Percentiles rank a stretch among this genome's conserved stretches.
Conservation (phyloP, 2,797 vertebrate species). For the Allochrocebus solatus region DNA sequence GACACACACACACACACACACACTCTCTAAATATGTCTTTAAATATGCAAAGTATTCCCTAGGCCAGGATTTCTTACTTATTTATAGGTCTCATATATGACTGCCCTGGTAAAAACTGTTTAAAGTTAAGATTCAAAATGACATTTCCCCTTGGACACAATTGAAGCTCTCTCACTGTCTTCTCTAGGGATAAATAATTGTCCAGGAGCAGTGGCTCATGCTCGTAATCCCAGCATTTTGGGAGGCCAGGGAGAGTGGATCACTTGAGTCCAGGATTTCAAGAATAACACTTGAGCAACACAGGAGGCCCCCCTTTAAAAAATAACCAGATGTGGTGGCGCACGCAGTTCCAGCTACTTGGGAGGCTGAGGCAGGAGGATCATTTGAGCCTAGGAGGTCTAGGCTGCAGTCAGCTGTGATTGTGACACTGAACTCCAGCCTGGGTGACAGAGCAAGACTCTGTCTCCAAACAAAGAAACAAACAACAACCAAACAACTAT, state of each 20-base stretch:
- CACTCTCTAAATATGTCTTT: neutral
- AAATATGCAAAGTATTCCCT: neutral
- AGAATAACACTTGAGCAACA: neutral
- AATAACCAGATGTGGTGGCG: fast-evolving
- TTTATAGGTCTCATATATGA: neutral
- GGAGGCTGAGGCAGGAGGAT: neutral
- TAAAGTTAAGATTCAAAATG: neutral
- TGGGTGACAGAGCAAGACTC: neutral
- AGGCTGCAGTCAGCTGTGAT: neutral
- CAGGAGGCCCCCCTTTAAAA: fast-evolving
- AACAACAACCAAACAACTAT: no score
- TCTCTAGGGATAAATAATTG: neutral
- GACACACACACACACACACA: neutral
- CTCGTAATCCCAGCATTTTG: neutral
- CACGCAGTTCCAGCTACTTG: neutral
- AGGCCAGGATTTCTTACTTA: neutral
- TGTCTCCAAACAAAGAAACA: neutral
- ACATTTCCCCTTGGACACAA: neutral
- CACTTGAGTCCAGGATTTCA: neutral
- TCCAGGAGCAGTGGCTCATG: neutral
- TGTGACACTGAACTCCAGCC: neutral
- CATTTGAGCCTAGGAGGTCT: neutral
- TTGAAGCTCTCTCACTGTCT: neutral
- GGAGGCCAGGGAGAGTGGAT: neutral
- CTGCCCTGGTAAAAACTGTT: neutral